These are phyloP conservation scores for Podilymbus podiceps DNA, from an alignment of 2,113 vertebrate genomes.

Conservation along the genomic window DNA sequence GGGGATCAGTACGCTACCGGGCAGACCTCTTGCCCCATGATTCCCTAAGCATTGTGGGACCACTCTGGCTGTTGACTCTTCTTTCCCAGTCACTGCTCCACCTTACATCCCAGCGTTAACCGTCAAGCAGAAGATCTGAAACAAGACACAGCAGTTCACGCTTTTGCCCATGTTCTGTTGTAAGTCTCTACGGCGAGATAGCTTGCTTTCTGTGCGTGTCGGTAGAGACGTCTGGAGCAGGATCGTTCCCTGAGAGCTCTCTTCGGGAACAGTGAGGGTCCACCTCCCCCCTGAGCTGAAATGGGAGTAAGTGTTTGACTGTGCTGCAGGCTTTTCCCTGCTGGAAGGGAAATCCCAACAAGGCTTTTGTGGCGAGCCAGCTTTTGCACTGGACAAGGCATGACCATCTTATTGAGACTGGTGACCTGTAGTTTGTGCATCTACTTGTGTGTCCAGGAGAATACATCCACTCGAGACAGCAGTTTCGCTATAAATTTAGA, in stretches of 20 bases:
- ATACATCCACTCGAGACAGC: background rate
- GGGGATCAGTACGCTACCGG: background rate
- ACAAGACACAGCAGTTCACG: background rate
- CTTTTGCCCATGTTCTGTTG: background rate
- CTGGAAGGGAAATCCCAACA: background rate
- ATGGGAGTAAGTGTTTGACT: background rate
- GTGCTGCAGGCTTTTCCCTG: background rate
- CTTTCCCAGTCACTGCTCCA: background rate
- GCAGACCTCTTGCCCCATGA: background rate
- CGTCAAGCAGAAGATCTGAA: background rate
- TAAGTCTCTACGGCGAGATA: background rate
- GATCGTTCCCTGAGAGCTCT: accelerated
- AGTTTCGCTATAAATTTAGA: background rate
- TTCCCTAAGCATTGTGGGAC: background rate
- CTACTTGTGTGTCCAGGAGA: background rate
- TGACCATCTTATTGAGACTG: background rate
- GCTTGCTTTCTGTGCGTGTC: background rate
- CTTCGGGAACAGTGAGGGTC: background rate
- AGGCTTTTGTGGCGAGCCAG: background rate
- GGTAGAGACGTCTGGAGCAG: background rate
- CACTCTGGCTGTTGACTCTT: background rate
- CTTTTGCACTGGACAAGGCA: background rate
- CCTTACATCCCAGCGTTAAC: background rate
- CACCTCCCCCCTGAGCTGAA: background rate
- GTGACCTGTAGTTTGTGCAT: background rate